Base-by-base conservation (phyloP, 2,888 invertebrate genomes). In the Cenopis cana region DNA sequence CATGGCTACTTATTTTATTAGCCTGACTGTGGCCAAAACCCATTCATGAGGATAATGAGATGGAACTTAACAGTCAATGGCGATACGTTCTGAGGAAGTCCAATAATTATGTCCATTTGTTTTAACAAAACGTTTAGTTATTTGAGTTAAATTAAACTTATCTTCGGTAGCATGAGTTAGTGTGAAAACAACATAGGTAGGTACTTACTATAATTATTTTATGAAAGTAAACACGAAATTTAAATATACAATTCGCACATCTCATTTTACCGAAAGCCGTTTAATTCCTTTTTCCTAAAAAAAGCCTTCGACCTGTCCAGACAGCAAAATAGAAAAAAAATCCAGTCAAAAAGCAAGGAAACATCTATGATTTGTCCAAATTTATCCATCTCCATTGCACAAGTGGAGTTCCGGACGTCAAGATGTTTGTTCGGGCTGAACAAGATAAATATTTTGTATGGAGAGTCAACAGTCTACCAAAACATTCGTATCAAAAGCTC, bases 401-500 rank as follows among this genome's bases (percentile, higher is more conserved):
- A 61, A 33, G 61, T 68, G 76, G 70, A 75, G 75, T 72, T 75
- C 75, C 72, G n/a, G n/a, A n/a, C 77, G 73, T 78, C 78, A 77
- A 75, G 74, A 69, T 69, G 69, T 73, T 69, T 67, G 65, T 38
- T 75, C 76, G 76, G 77, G 75, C 64, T 52, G 77, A 73, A 65
- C 73, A 62, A 62, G 72, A 79, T 78, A 85, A 84, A 85, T 82
- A 85, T 84, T 82, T 79, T 79, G 73, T 76, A 73, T 74, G 76
- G 77, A 77, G 80, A 81, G 76, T 77, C 77, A 82, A 83, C 81
- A 75, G 72, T 77, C 75, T 78, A 75, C 78, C 76, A 74, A 82
- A 85, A 85, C 78, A 80, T 81, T 82, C 77, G 76, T 78, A 79
- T 82, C 80, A 79, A 82, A 78, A 79, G 77, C 77, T 76, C 74